A percentile compares a stretch with the other conserved stretches of the same genome.
phyloP scores from a whole-genome alignment of 1,140 invertebrate genomes.

The Bombus confusus region DNA sequence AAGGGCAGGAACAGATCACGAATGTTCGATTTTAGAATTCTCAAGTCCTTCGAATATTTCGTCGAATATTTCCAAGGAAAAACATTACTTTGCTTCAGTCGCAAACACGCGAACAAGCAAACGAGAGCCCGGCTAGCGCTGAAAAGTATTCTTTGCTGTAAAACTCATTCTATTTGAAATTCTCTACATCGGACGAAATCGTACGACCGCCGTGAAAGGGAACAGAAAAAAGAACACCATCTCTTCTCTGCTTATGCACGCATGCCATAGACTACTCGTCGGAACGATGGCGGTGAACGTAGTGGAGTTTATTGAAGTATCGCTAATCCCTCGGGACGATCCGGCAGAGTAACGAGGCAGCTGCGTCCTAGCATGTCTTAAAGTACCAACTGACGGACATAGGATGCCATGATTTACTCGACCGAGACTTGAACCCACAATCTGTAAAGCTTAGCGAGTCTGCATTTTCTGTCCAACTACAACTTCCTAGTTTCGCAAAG shows the following conservation, averaged over 20 bases:
- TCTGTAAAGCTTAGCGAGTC: slow-evolving; percentile 78
- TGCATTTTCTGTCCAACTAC: slow-evolving; percentile 61
- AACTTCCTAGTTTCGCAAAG: slow-evolving; percentile 56
- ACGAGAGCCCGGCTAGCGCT: background rate
- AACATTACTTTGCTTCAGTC: background rate
- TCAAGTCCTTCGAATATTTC: background rate
- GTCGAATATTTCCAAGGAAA: background rate
- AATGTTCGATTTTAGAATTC: background rate
- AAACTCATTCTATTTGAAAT: background rate
- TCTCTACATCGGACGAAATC: background rate
- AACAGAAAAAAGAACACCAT: background rate
- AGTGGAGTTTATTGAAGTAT: slow-evolving; percentile 73
- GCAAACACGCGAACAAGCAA: background rate
- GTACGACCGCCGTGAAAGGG: background rate
- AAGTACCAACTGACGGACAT: slow-evolving; percentile 70
- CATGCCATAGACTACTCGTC: slow-evolving; percentile 8
- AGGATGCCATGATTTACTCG: slow-evolving; percentile 78
- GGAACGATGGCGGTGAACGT: slow-evolving; percentile 34
- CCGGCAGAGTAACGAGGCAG: slow-evolving; percentile 67
- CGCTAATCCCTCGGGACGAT: slow-evolving; percentile 74
- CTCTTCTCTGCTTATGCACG: background rate
- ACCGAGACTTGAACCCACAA: slow-evolving; percentile 75
- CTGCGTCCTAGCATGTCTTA: slow-evolving; percentile 69
- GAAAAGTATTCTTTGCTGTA: background rate
- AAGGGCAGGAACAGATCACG: background rate